Conservation (phyloP, 2,113 vertebrate species). For the Micronisus gabar region DNA sequence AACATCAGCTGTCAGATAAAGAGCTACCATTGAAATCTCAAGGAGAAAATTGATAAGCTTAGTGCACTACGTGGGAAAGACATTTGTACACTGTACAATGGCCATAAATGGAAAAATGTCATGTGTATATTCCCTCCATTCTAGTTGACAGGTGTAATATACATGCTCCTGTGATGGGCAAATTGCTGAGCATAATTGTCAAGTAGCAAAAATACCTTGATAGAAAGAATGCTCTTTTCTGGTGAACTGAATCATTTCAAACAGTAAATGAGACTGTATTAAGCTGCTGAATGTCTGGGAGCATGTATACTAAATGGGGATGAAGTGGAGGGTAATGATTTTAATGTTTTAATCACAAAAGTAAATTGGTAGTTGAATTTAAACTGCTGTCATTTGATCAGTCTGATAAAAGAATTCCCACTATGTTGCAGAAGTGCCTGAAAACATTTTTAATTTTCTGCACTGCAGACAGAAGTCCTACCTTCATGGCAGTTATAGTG, state of each 20-base stretch:
- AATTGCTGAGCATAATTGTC: background rate
- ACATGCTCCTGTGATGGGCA: background rate
- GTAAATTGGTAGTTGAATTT: background rate
- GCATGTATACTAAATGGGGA: background rate
- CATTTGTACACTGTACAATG: background rate
- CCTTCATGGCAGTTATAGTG: background rate
- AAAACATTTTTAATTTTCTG: background rate
- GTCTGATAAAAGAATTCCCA: background rate
- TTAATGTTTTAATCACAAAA: background rate
- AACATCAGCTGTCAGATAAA: constrained; percentile 57
- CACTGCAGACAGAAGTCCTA: background rate
- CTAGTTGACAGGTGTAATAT: background rate
- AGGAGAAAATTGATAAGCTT: background rate
- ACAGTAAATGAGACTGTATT: background rate
- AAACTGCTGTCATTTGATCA: background rate
- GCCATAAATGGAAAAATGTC: background rate
- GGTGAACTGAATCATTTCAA: background rate
- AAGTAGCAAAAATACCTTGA: background rate
- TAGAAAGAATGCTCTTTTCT: background rate
- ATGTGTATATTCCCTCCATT: background rate
- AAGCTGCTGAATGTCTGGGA: background rate
- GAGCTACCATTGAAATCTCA: constrained; percentile 2
- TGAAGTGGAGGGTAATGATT: background rate
- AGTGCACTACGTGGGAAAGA: background rate
- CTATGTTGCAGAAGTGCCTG: background rate